Evolutionary conservation across 2,113 vertebrate species (phyloP).

Genomic region (Halcyon malimbica): DNA sequence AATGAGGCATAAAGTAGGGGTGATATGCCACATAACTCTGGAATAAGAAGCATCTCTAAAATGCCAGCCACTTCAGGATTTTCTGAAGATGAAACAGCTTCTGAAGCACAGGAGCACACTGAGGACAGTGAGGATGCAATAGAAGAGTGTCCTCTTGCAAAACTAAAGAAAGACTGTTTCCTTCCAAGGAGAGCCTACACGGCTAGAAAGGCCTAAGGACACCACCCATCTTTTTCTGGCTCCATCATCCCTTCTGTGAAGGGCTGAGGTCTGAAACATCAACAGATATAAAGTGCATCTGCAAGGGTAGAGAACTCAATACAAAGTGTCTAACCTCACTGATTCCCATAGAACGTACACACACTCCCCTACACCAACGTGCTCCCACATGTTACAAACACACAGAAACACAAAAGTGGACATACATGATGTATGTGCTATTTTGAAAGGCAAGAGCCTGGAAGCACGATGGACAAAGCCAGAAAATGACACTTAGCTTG

Average conservation of each 20-base stretch:
- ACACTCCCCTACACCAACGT: neutral
- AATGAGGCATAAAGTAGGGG: neutral
- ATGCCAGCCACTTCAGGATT: neutral
- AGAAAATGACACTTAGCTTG: neutral
- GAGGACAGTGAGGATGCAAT: neutral
- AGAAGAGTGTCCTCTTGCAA: neutral
- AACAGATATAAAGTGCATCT: neutral
- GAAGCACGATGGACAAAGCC: neutral
- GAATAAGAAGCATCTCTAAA: neutral
- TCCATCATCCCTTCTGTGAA: neutral
- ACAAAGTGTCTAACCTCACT: neutral
- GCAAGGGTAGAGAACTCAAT: neutral
- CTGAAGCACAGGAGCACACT: neutral
- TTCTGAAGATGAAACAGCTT: neutral
- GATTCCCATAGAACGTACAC: rapidly evolving
- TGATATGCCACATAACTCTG: neutral
- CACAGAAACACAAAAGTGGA: neutral
- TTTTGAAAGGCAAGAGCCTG: neutral
- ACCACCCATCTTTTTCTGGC: neutral
- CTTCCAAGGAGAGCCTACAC: neutral
- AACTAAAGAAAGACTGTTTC: neutral
- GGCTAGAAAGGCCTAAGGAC: neutral
- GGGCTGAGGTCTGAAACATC: neutral
- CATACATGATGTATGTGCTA: rapidly evolving
- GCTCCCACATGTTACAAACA: no score